These are phyloP conservation scores for Cremastobaeus sp. DNA, from an alignment of 2,888 invertebrate species.

Conservation along the genomic window DNA sequence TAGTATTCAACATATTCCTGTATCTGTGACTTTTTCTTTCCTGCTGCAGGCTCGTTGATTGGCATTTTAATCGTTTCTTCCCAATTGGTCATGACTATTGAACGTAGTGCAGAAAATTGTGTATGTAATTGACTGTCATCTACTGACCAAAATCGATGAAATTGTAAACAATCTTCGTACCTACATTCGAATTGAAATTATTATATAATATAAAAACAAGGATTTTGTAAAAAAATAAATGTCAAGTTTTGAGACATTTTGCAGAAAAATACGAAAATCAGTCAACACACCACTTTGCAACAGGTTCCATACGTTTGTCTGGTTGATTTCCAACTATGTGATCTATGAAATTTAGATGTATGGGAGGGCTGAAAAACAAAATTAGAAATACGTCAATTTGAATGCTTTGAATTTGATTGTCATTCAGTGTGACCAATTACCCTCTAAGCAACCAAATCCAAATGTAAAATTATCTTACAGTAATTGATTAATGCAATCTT, in stretches of 20 bases:
- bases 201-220: not conserved
- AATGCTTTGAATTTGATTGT: constrained; percentile 1
- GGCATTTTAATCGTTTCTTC: constrained; percentile 99
- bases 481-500: constrained; percentile 71
- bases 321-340: constrained; percentile 99
- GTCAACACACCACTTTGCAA: constrained; percentile 87
- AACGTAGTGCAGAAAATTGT: constrained; percentile 96
- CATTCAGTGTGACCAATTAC: not conserved
- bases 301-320: constrained; percentile 91
- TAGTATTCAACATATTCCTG: constrained; percentile 99
- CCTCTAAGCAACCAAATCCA: too few relatives aligned
- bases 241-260: not conserved
- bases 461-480: constrained; percentile 80
- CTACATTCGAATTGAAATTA: constrained; percentile 72
- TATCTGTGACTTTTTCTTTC: constrained; percentile 97
- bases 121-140: constrained; percentile 98
- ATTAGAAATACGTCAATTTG: too few relatives aligned
- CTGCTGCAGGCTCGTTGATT: constrained; percentile 97
- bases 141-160: constrained; percentile 97
- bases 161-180: constrained; percentile 86
- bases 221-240: not conserved
- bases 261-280: not conserved
- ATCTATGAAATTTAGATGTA: constrained; percentile 92
- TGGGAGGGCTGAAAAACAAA: constrained; percentile 84
- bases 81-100: constrained; percentile 97